Evolutionary conservation across 2,888 invertebrate species (phyloP), one percentile per base, ranked within the genome.

Genomic region (Watsonalla binaria): DNA sequence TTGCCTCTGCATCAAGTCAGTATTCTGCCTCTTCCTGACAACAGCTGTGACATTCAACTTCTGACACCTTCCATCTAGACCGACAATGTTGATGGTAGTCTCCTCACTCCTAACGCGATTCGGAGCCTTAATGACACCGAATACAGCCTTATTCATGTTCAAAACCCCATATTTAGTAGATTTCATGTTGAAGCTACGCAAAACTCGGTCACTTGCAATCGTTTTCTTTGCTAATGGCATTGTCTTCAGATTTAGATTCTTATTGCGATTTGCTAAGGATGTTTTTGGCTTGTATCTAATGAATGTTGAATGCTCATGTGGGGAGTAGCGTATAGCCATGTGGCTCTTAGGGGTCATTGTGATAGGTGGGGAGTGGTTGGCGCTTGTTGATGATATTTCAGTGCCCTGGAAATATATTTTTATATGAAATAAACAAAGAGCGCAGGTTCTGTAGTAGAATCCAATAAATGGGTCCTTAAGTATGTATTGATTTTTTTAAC

Each of bases 371-470:
- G 86, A 86, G 6, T 54, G 63, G 4, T 60, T 60, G 46, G 59
- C 66, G 54, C 68, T 77, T 6, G 79, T 80, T 1, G 81, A 80
- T 6, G 78, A 74, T 56, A 82, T 61, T 65, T 82, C 78, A 11
- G 66, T 45, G n/a, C 59, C 74, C 78, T 83, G 74, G 35, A 77
- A 70, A 42, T 8, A 37, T 11, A 42, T 42, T 11, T 6, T 6
- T 6, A 9, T 42, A 42, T 42, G 8, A 9, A 42, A 11, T 11
- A 8, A 42, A 11, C 2, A 8, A 42, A 2, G 24, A 24, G 24
- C 4, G 1, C 24, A 24, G 24, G 4, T 24, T 24, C 24, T 24
- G 24, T 24, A 24, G 24, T 24, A 24, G 24, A 24, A n/a, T n/a
- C n/a, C n/a, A n/a, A n/a, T n/a, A n/a, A n/a, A n/a, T n/a, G n/a